A percentile compares a stretch with the other conserved stretches of the same genome.
Evolutionary conservation across 2,888 invertebrate species (phyloP).

Genomic region (Volucella inanis): DNA sequence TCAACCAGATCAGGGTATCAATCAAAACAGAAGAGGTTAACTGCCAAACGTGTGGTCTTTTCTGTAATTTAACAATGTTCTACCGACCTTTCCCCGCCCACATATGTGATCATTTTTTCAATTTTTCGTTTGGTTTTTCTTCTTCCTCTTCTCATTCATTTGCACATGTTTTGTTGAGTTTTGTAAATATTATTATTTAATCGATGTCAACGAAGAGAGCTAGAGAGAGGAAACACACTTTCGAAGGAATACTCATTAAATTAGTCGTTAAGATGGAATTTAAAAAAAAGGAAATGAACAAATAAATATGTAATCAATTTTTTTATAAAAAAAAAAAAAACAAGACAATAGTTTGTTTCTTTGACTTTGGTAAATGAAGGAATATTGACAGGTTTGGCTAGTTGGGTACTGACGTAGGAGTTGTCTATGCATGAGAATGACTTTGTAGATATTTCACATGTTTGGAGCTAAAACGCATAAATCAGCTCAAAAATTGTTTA

Average conservation of each 20-base stretch:
- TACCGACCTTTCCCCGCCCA: constrained; percentile 12
- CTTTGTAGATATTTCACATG: too few species aligned
- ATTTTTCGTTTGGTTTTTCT: too few species aligned
- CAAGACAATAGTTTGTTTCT: not conserved
- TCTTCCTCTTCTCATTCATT: constrained; percentile 45
- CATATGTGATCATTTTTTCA: constrained; percentile 37
- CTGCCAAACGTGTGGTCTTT: not conserved
- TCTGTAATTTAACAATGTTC: constrained; percentile 37
- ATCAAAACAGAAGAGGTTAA: constrained; percentile 78
- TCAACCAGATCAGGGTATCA: constrained; percentile 76
- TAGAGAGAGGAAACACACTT: constrained; percentile 23
- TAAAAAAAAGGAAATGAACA: constrained; percentile 26
- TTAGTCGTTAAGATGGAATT: constrained; percentile 60
- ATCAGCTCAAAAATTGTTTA: too few species aligned
- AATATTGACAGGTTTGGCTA: too few species aligned
- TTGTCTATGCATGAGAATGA: too few species aligned
- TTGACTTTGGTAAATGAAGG: not conserved
- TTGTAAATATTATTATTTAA: constrained; percentile 71
- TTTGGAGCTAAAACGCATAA: too few species aligned
- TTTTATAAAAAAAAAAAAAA: constrained; percentile 38
- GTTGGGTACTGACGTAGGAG: too few species aligned
- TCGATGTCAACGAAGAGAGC: constrained; percentile 42
- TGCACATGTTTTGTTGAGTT: constrained; percentile 53
- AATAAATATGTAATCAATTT: constrained; percentile 37
- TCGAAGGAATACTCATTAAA: constrained; percentile 66